Percentiles rank a stretch among this genome's conserved stretches.
Conservation (phyloP, 2,113 vertebrate species). For the Megaleporinus macrocephalus region DNA sequence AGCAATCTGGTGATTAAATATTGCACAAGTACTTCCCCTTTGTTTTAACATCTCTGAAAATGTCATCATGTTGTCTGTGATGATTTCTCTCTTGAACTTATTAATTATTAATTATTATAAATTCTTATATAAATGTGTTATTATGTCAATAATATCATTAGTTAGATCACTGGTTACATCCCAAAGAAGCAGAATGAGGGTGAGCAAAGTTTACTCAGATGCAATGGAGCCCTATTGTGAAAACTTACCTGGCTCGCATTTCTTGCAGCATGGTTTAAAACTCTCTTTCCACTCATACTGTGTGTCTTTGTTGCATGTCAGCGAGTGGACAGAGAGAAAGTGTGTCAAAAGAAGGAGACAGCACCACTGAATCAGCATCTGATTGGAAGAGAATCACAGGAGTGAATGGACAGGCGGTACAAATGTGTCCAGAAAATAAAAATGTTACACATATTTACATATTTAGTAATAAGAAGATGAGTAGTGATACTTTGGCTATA, state of each 20-base stretch:
- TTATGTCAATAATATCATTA: not conserved
- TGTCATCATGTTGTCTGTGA: not conserved
- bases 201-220: no score
- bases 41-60: not conserved
- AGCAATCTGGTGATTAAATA: not conserved
- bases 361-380: constrained; percentile 41
- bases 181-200: not conserved
- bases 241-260: constrained; percentile 55
- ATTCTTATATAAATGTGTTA: not conserved
- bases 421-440: not conserved
- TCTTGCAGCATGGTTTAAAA: constrained; percentile 30
- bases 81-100: no score
- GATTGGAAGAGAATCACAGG: constrained; percentile 2
- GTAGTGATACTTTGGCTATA: no score
- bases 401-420: not conserved
- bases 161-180: no score
- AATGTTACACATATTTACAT: not conserved
- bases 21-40: not conserved
- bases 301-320: not conserved
- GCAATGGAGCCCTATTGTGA: no score
- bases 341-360: constrained; percentile 35
- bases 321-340: not conserved
- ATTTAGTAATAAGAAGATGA: no score
- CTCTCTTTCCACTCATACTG: rapidly evolving
- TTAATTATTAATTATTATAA: no score